These are phyloP conservation scores for Drosophila fuyamai DNA, from an alignment of 1,140 invertebrate species.

Conservation along the genomic window DNA sequence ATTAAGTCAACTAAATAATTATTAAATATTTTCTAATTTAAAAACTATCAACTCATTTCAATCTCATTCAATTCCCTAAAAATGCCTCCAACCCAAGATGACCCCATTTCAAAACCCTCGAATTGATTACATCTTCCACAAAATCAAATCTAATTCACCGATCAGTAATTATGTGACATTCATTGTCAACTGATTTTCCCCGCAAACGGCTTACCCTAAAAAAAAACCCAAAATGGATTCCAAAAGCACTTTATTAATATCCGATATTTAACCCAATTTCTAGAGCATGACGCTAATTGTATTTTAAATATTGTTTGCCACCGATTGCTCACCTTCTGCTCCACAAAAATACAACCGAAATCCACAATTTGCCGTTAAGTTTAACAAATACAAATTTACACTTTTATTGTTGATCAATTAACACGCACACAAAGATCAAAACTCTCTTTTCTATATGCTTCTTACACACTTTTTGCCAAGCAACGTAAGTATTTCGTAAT, in stretches of 20 bases:
- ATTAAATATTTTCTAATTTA: neutral
- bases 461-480: slow-evolving; percentile 28
- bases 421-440: slow-evolving; percentile 49
- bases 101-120: slow-evolving; percentile 10
- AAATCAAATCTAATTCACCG: slow-evolving; percentile 37
- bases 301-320: slow-evolving; percentile 59
- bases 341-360: slow-evolving; percentile 51
- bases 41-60: neutral
- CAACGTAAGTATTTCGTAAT: slow-evolving; percentile 69
- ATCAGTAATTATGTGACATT: slow-evolving; percentile 42
- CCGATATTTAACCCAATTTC: slow-evolving; percentile 75
- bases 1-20: too few species aligned
- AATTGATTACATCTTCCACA: slow-evolving; percentile 29
- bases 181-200: slow-evolving; percentile 17
- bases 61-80: neutral
- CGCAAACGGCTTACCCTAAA: slow-evolving; percentile 14
- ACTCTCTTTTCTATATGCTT: slow-evolving; percentile 63
- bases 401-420: slow-evolving; percentile 66
- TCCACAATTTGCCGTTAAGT: slow-evolving; percentile 65
- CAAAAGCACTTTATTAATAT: slow-evolving; percentile 57
- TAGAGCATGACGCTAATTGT: slow-evolving; percentile 78
- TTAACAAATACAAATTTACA: slow-evolving; percentile 48
- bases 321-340: slow-evolving; percentile 58
- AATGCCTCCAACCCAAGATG: neutral
- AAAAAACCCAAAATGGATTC: slow-evolving; percentile 14